Base-by-base conservation (phyloP, 2,888 invertebrate genomes). In the Drosophila crucigera region DNA sequence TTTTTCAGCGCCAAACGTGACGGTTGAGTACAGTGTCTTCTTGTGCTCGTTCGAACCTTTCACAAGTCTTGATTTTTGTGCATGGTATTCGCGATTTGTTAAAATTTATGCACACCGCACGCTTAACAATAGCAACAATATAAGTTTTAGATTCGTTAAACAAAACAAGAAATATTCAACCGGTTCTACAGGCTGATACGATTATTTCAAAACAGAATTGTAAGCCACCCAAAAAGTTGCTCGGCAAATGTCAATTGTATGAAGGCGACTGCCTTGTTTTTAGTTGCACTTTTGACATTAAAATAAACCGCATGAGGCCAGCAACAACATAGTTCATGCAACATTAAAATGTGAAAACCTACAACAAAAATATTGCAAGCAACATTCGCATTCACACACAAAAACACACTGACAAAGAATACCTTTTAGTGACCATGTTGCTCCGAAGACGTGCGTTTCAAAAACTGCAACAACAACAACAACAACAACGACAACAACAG, bases 391-490 rank as follows among this genome's bases (percentile, higher is more conserved):
- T 68, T 52, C 35, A 79, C 50, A 59, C n/a, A 66, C 41, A 52
- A 43, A 33, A 41, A 59, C 53, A 61, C 59, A 71, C 67, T 73
- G 47, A 73, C 55, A 67, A 64, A 73, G 74, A 85, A 83, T 70
- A 68, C 64, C 84, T 78, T 75, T 87, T 76, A 76, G 80, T 73
- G 83, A 73, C 81, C 83, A 83, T 76, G 82, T 72, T 78, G 58
- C 78, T 74, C 64, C 56, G 87, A 84, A 91, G 88, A 91, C 88
- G 90, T 84, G 91, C 90, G 88, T 89, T 82, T 77, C 68, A 68
- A 79, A 84, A 77, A 78, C 65, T 78, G 73, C 76, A 84, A 70
- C 71, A 76, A 74, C 76, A 71, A 41, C 68, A 60, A 64, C 49
- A 69, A 33, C 68, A 60, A 64, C 49, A 25, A n/a, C n/a, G 68